Evolutionary conservation across 2,797 vertebrate species (phyloP).

Genomic region (Spheniscus humboldti): DNA sequence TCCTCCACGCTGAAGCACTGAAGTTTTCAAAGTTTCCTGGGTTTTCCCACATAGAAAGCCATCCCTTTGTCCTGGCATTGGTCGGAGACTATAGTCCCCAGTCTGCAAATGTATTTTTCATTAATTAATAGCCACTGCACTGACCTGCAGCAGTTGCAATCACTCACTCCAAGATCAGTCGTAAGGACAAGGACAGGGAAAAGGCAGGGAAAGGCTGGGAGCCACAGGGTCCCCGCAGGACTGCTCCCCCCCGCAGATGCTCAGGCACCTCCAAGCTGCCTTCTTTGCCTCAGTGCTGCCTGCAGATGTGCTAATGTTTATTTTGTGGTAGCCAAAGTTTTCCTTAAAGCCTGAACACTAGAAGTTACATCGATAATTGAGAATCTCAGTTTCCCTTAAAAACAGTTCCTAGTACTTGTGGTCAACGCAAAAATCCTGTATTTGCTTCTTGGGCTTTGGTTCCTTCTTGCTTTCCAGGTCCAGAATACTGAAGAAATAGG

Average conservation of each 20-base stretch:
- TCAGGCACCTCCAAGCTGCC: background rate
- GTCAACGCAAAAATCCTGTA: rapidly evolving
- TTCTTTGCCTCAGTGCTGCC: background rate
- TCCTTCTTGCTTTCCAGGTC: background rate
- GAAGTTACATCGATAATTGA: rapidly evolving
- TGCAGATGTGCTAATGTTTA: background rate
- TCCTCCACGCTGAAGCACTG: background rate
- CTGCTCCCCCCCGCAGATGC: background rate
- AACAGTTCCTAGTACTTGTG: background rate
- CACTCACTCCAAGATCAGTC: background rate
- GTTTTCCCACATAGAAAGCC: background rate
- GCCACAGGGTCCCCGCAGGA: background rate
- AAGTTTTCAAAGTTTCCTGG: background rate
- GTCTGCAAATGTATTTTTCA: background rate
- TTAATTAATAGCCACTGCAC: background rate
- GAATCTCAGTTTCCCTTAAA: background rate
- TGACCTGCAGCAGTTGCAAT: background rate
- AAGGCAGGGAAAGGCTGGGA: background rate
- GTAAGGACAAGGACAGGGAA: background rate
- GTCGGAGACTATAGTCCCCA: background rate
- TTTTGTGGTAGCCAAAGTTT: background rate
- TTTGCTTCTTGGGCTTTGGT: background rate
- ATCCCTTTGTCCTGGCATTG: background rate
- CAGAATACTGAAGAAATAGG: background rate
- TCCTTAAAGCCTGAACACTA: background rate